phyloP scores from a whole-genome alignment of 1,140 invertebrate genomes.

The Colletes gigas region DNA sequence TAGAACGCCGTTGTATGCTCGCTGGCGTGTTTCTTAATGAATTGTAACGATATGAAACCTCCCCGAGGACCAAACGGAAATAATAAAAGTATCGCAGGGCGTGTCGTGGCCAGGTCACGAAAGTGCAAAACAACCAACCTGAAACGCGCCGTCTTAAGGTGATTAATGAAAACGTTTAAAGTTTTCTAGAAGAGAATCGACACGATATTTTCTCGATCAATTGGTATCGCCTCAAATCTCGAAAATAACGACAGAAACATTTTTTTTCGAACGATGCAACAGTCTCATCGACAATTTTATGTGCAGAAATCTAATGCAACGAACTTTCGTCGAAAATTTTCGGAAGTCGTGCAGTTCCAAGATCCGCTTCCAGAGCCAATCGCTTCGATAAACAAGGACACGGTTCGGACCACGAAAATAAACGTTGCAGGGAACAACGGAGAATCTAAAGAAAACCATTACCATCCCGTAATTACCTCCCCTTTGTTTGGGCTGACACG shows the following conservation, averaged over 20 bases:
- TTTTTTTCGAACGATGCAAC: too few relatives aligned
- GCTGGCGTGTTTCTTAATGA: constrained; percentile 66
- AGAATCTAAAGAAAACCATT: constrained; percentile 20
- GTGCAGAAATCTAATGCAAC: neutral
- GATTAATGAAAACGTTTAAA: constrained; percentile 52
- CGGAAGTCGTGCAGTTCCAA: neutral
- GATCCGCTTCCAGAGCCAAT: neutral
- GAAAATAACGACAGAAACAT: neutral
- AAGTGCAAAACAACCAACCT: constrained; percentile 43
- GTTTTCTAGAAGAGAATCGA: constrained; percentile 21
- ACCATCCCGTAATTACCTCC: constrained; percentile 4
- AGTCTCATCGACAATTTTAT: too few relatives aligned
- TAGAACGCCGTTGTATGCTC: constrained; percentile 32
- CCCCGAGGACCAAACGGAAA: constrained; percentile 55
- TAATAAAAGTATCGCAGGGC: constrained; percentile 63
- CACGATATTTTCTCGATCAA: neutral
- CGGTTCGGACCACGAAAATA: neutral
- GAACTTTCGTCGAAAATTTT: neutral
- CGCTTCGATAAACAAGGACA: neutral
- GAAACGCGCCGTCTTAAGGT: constrained; percentile 16
- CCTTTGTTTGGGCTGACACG: neutral
- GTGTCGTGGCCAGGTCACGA: constrained; percentile 59
- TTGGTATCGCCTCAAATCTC: neutral
- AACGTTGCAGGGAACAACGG: neutral
- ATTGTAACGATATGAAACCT: constrained; percentile 66